These are phyloP conservation scores for Alviniconcha marisindica DNA, from an alignment of 1,140 invertebrate species.

Conservation along the genomic window DNA sequence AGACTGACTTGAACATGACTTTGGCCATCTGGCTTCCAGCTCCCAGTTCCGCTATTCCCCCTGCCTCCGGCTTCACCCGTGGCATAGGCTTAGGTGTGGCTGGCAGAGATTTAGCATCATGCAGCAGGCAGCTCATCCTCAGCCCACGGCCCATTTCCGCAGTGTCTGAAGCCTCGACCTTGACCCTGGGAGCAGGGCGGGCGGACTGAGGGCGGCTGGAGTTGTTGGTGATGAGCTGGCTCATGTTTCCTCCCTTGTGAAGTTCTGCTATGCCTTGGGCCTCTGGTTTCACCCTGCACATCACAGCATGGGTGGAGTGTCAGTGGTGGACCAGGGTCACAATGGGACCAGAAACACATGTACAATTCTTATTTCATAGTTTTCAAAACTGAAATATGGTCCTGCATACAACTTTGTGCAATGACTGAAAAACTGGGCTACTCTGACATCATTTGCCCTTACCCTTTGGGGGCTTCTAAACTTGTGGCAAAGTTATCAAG, in stretches of 20 bases:
- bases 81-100: slow-evolving; percentile 49
- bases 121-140: slow-evolving; percentile 58
- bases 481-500: too few relatives aligned
- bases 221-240: slow-evolving; percentile 58
- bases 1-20: slow-evolving; percentile 47
- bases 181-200: slow-evolving; percentile 63
- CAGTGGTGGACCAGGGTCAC: too few relatives aligned
- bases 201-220: slow-evolving; percentile 60
- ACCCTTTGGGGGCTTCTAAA: too few relatives aligned
- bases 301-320: too few relatives aligned
- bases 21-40: slow-evolving; percentile 61
- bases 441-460: too few relatives aligned
- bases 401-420: too few relatives aligned
- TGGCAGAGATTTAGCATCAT: slow-evolving; percentile 47
- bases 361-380: too few relatives aligned
- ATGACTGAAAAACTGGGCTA: too few relatives aligned
- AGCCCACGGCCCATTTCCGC: slow-evolving; percentile 61
- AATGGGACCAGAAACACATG: too few relatives aligned
- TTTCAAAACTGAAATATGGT: too few relatives aligned
- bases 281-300: slow-evolving; percentile 64
- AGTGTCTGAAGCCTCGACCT: slow-evolving; percentile 64
- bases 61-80: slow-evolving; percentile 62
- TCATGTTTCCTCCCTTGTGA: slow-evolving; percentile 61
- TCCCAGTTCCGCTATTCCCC: slow-evolving; percentile 58
- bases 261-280: slow-evolving; percentile 61